Evolutionary conservation across 2,888 invertebrate species (phyloP).

Genomic region (Chrysomela aeneicollis): DNA sequence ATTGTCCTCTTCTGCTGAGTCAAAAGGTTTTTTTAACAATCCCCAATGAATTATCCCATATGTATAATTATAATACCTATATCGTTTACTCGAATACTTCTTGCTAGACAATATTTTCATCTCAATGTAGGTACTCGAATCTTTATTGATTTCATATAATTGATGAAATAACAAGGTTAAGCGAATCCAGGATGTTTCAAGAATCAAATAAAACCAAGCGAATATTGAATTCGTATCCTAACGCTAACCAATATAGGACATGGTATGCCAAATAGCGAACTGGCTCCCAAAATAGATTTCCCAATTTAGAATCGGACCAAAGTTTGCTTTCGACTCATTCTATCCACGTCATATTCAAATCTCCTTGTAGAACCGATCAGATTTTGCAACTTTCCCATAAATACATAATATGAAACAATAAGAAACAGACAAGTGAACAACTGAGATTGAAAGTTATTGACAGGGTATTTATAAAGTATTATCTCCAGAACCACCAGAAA

Average conservation of each 20-base stretch:
- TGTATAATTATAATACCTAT: too few relatives aligned
- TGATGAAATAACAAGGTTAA: background rate
- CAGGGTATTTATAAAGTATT: too few relatives aligned
- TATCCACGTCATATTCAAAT: conserved; percentile 28
- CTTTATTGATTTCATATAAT: too few relatives aligned
- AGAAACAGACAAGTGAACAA: background rate
- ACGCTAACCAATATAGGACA: conserved; percentile 53
- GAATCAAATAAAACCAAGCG: conserved; percentile 30
- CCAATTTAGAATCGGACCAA: conserved; percentile 40
- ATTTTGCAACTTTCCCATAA: background rate
- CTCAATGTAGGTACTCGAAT: too few relatives aligned
- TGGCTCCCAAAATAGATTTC: conserved; percentile 50
- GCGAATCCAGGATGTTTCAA: conserved; percentile 21
- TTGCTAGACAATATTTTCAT: too few relatives aligned
- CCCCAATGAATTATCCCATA: too few relatives aligned
- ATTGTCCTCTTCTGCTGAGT: too few relatives aligned
- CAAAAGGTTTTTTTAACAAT: too few relatives aligned
- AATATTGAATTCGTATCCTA: conserved; percentile 41
- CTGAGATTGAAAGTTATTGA: too few relatives aligned
- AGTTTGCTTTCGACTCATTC: conserved; percentile 28
- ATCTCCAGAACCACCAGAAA: too few relatives aligned
- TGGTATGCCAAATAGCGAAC: conserved; percentile 48
- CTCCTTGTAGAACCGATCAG: background rate
- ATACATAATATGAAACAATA: background rate
- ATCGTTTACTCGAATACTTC: too few relatives aligned